Evolutionary conservation across 2,113 vertebrate species (phyloP), one percentile per base, ranked within the genome.

Genomic region (Gambusia holbrooki): DNA sequence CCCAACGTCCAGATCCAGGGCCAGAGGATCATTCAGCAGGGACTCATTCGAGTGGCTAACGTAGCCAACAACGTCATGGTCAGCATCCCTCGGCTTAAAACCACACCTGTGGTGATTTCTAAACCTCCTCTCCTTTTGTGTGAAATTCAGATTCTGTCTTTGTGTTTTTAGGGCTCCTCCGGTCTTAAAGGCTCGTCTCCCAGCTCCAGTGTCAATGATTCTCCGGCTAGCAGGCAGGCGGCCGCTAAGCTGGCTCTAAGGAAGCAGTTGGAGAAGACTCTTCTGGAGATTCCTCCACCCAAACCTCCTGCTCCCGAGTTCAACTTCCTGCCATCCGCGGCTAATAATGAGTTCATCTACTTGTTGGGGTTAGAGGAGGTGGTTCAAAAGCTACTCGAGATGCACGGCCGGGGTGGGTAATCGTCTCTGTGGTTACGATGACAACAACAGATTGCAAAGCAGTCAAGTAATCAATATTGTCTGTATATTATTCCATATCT

Each of bases 291-390:
- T 69, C 97, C 98, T 6, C 97, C 98, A 0, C 98, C 98, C 37
- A 98, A 99, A 74, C 97, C 98, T 0, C 97, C 97, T 0, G 96
- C 97, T 0, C 97, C 97, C 0, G 97, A 98, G 86, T 96, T 99
- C 92, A 98, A 96, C 84, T 99, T 99, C 90, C 92, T 99, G 81
- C 98, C 98, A 0, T 99, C 98, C 0, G 98, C 98, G 0, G 98
- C 97, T 76, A 99, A 99, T 80, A 99, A 98, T 3, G 98, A 99
- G 91, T 99, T 99, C 76, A 99, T 99, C 86, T 99, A 99, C 92
- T 89, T 99, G 87, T 96, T 99, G 1, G 98, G 98, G 0, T 90
- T 99, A 88, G 98, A 99, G 81, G 98, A 98, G 85, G 98, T 99
- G 63, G 98, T 99, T 71, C 97, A 99, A 87, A 99, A 97, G 79